Conservation (phyloP, 2,797 vertebrate genomes). For the Eulemur rubriventer region DNA sequence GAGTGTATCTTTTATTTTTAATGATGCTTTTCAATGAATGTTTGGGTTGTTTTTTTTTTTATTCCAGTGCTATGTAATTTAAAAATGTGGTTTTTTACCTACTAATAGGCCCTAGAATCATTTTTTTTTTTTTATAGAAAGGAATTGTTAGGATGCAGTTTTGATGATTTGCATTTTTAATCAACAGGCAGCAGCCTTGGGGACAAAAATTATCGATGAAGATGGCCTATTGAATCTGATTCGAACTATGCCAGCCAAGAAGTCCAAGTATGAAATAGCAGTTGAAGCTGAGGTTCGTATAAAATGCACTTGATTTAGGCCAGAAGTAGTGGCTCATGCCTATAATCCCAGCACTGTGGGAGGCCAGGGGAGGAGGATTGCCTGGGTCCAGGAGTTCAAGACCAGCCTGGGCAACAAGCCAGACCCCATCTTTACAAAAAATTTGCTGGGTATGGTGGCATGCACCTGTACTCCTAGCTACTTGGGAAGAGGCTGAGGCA, state of each 20-base stretch:
- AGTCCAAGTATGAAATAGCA: conserved; percentile 95
- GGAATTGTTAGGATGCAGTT: conserved; percentile 14
- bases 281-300: conserved; percentile 93
- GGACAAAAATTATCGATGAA: conserved; percentile 95
- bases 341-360: neutral
- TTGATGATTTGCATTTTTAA: conserved; percentile 60
- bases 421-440: too few species aligned
- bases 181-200: conserved; percentile 92
- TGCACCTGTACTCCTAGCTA: too few species aligned
- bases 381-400: too few species aligned
- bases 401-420: too few species aligned
- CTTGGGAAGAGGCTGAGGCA: too few species aligned
- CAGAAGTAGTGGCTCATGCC: neutral
- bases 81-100: neutral
- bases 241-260: conserved; percentile 95
- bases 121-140: neutral
- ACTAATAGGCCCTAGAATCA: neutral
- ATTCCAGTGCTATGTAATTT: conserved; percentile 1
- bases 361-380: neutral
- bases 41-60: neutral
- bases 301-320: neutral
- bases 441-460: too few species aligned
- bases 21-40: neutral
- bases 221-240: conserved; percentile 95
- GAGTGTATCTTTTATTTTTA: neutral